Conservation (phyloP, 1,140 invertebrate genomes). For the Rhopalosiphum padi region DNA sequence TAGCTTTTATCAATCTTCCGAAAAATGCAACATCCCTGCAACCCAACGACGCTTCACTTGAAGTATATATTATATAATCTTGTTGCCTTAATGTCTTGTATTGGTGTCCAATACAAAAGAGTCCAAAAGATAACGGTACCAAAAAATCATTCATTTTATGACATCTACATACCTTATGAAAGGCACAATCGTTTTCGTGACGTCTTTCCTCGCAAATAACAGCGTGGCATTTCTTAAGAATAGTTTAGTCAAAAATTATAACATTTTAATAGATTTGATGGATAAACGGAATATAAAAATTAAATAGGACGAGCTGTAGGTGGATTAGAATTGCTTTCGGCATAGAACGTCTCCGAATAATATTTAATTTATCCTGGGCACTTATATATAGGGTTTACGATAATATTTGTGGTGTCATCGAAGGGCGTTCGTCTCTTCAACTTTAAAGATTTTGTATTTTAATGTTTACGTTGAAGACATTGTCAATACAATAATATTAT, state of each 20-base stretch:
- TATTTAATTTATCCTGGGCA: neutral
- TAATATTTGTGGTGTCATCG: neutral
- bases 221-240: neutral
- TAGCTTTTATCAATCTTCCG: neutral
- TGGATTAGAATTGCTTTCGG: neutral
- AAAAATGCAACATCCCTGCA: neutral
- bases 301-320: neutral
- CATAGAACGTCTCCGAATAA: neutral
- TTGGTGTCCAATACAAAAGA: no score
- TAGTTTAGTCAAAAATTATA: neutral
- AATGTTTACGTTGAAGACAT: neutral
- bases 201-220: neutral
- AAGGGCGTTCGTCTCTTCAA: neutral
- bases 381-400: neutral
- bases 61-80: no score
- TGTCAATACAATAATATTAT: neutral
- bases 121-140: neutral
- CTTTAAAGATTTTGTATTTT: neutral
- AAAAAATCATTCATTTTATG: neutral
- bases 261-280: neutral
- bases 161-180: neutral
- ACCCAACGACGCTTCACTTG: neutral
- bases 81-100: no score
- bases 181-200: no score
- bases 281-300: neutral